These are phyloP conservation scores for Clivina fossor DNA, from an alignment of 2,888 invertebrate species.

Conservation along the genomic window DNA sequence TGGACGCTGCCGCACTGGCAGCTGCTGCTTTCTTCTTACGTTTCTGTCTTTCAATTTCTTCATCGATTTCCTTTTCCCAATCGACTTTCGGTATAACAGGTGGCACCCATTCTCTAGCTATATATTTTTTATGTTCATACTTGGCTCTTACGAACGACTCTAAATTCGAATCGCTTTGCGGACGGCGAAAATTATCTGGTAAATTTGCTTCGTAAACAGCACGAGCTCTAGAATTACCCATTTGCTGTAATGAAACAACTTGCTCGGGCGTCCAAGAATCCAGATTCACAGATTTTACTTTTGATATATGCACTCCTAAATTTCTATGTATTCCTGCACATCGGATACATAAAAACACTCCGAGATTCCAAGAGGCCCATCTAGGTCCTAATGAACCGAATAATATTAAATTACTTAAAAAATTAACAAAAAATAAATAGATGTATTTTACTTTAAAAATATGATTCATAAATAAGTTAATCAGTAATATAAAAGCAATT, in stretches of 20 bases:
- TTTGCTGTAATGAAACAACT: constrained; percentile 83
- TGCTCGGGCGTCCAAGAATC: constrained; percentile 99
- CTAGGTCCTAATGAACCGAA: constrained; percentile 98
- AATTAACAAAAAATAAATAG: no score
- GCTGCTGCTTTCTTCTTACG: constrained; percentile 78
- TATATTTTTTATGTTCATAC: constrained; percentile 98
- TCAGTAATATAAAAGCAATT: background rate
- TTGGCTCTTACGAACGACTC: constrained; percentile 97
- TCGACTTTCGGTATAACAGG: constrained; percentile 81
- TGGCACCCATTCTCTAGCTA: constrained; percentile 96
- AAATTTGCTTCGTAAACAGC: constrained; percentile 97
- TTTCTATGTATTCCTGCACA: constrained; percentile 99
- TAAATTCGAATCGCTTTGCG: constrained; percentile 89
- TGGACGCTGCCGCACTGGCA: constrained; percentile 50
- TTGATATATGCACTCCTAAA: constrained; percentile 97
- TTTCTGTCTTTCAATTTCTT: constrained; percentile 79
- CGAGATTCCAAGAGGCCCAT: constrained; percentile 99
- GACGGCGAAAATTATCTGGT: constrained; percentile 92
- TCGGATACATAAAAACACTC: constrained; percentile 96
- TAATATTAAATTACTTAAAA: no score
- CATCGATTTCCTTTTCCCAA: constrained; percentile 85
- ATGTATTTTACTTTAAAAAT: no score
- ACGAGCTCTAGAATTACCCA: constrained; percentile 96
- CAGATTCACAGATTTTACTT: constrained; percentile 96
- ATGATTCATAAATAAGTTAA: no score